Evolutionary conservation across 2,113 vertebrate species (phyloP), one percentile per base, ranked within the genome.

Genomic region (Gallinago jamesoni): DNA sequence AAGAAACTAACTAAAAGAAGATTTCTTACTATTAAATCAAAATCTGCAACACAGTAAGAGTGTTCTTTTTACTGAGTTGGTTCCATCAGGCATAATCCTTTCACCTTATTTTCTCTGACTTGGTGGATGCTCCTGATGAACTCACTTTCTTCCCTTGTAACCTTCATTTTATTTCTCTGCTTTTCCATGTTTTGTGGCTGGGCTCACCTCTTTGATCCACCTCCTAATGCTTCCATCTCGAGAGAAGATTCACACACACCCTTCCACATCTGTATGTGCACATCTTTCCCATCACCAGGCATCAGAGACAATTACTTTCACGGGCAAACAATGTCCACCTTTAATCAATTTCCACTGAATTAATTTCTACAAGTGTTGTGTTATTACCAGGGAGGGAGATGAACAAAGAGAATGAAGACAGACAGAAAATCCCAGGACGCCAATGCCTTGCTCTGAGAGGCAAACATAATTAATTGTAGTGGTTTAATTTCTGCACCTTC

Each of bases 381-480:
- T 91, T 89, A 87, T 91, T 96, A 87, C 66, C 60, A 53, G 59
- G 12, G 60, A 96, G 89, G 74, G 84, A 96, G 89, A 89, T 48
- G 96, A 96, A 93, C 81, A 95, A 93, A 81, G 15, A 43, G 69
- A 80, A 84, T 0, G 3, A 73, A 92, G 88, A 87, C 66, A 87
- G 76, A 78, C 75, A 66, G 92, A 50, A 91, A 85, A 75, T 94
- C 97, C 93, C 94, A 78, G 55, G 84, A 69, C 67, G 56, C 66
- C 10, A 2, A 7, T 20, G 47, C 33, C 78, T 80, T 60, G 78
- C 86, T 95, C 78, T 0, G 4, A 93, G 91, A 95, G 78, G 57
- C 59, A 72, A 90, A 80, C 55, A 28, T 96, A 97, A 97, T 97
- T 97, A 97, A 97, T 96, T 96, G 90, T n/a, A 66, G 87, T 93